Evolutionary conservation across 2,113 vertebrate genomes (phyloP), one percentile per base, ranked within the genome.

Genomic region (Aepyceros melampus): DNA sequence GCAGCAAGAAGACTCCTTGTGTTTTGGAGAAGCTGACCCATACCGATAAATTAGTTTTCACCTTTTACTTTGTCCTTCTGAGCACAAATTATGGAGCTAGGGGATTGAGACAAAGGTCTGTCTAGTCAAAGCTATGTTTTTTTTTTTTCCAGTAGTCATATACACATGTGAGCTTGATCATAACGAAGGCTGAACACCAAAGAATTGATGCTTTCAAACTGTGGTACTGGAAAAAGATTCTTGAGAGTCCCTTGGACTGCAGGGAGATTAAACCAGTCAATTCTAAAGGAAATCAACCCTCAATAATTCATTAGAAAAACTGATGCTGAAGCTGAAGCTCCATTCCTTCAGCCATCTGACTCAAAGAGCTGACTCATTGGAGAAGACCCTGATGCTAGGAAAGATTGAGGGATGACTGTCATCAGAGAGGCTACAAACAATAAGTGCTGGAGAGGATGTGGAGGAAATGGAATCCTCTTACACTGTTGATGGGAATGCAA

Each of bases 31-130:
- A 97, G 95, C 49, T 89, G 84, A 96, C 76, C 95, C 1, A 47
- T 64, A 95, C 97, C 89, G 93, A 95, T 29, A 95, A 97, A 95
- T 85, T 93, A 71, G 4, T n/a, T 82, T 97, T 85, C 94, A 81
- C 64, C 47, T 86, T 97, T 47, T 82, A 94, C 47, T 85, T 96
- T 93, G 36, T 62, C 60, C 95, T 97, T 87, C 33, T 85, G 49
- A 94, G 13, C 47, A 84, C 1, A n/a, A 74, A 51, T 84, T 43
- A 56, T 27, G 94, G 36, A 94, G 21, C 27, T 71, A 14, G 15
- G 15, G 81, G 23, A 49, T 4, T 62, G 21, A 62, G 23, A 67
- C 2, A 43, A 43, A 76, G 71, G 36, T 76, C 36, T 43, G 36
- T 43, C 36, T 43, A 43, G 23, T 27, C 36, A 76, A 76, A 76